phyloP scores from a whole-genome alignment of 2,888 invertebrate genomes.

The Plebejus argus region DNA sequence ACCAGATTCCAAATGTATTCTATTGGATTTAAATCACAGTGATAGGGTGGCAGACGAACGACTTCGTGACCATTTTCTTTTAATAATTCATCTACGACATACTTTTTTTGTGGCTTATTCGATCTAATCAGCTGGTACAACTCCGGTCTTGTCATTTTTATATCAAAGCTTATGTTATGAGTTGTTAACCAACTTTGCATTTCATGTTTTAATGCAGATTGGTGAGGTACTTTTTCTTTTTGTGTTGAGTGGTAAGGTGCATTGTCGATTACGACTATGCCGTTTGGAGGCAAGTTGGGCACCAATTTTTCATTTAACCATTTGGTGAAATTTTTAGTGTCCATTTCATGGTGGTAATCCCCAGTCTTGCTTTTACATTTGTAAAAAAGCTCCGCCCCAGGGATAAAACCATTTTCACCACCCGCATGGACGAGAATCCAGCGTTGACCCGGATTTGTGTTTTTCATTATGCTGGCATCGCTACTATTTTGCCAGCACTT shows the following conservation, averaged over 20 bases:
- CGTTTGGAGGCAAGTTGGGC: constrained; percentile 27
- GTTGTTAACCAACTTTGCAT: not conserved
- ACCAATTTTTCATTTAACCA: constrained; percentile 27
- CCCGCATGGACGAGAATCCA: constrained; percentile 40
- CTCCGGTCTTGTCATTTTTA: constrained; percentile 17
- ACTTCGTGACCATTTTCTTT: constrained; percentile 46
- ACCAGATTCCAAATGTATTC: constrained; percentile 45
- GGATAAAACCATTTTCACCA: constrained; percentile 41
- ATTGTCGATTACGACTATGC: constrained; percentile 10
- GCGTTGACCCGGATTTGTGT: not conserved
- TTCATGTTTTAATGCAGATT: not conserved
- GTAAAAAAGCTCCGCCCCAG: constrained; percentile 40
- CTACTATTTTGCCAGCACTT: constrained; percentile 5
- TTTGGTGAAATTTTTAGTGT: constrained; percentile 33
- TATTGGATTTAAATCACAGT: constrained; percentile 6
- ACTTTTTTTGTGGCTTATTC: constrained; percentile 24
- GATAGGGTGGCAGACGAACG: constrained; percentile 1
- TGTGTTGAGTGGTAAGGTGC: constrained; percentile 1
- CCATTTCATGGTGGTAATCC: constrained; percentile 44
- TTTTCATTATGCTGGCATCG: not conserved
- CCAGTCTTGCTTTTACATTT: constrained; percentile 41
- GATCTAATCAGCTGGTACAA: not conserved
- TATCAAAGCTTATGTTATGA: not conserved
- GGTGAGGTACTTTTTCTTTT: not conserved
- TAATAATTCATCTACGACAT: constrained; percentile 34